These are phyloP conservation scores for Drosophila ustulata DNA, from an alignment of 2,888 invertebrate species.

Conservation along the genomic window DNA sequence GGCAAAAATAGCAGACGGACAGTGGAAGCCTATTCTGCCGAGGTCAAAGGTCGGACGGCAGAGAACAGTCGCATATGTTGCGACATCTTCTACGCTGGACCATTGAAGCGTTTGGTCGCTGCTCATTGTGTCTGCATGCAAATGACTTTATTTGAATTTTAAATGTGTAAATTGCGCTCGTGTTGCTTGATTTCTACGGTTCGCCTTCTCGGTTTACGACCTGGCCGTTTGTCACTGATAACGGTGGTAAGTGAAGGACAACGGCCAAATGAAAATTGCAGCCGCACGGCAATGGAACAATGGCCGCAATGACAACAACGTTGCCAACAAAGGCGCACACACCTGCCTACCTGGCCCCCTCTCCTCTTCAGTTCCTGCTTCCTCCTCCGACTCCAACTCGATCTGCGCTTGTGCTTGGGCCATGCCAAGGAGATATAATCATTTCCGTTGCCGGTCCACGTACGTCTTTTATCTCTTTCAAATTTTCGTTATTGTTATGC, in stretches of 20 bases:
- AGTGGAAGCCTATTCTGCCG: constrained; percentile 18
- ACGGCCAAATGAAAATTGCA: constrained; percentile 72
- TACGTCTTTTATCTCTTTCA: constrained; percentile 77
- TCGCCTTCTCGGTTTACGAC: constrained; percentile 60
- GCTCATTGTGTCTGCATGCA: constrained; percentile 75
- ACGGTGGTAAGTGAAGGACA: constrained; percentile 53
- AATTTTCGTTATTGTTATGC: constrained; percentile 78
- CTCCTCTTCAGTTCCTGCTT: neutral
- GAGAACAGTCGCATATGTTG: constrained; percentile 66
- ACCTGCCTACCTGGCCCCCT: neutral
- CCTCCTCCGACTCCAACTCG: constrained; percentile 4
- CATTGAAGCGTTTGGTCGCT: constrained; percentile 23
- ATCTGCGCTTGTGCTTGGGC: neutral
- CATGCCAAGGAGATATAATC: constrained; percentile 73
- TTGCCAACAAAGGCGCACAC: constrained; percentile 37
- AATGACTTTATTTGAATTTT: constrained; percentile 79
- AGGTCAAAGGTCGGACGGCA: constrained; percentile 70
- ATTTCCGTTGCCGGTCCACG: constrained; percentile 77
- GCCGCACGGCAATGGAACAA: constrained; percentile 60
- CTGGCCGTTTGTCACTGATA: constrained; percentile 80
- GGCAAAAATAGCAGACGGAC: constrained; percentile 34
- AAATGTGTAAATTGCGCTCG: constrained; percentile 76
- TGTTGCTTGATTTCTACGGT: constrained; percentile 55
- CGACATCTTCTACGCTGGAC: constrained; percentile 46
- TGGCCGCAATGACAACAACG: constrained; percentile 71